Base-by-base conservation (phyloP, 2,113 vertebrate species). In the Phaethon lepturus region DNA sequence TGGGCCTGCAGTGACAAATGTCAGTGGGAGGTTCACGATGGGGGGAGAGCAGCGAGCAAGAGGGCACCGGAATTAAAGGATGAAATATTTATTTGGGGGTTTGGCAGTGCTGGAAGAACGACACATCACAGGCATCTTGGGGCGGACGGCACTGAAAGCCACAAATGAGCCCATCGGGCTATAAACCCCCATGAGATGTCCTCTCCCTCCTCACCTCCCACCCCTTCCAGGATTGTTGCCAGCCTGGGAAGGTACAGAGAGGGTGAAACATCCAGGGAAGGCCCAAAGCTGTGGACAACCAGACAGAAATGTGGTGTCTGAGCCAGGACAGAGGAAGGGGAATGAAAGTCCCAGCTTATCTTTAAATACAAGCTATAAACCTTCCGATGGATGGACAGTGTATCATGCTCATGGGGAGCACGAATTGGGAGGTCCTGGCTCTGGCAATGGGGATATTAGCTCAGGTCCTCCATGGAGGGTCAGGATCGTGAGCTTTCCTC, bases 21-120 rank as follows among this genome's bases (percentile, higher is more conserved):
- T 11, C 93, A 89, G 60, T 1, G 0, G 28, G 17, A 80, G 45
- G 45, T 72, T 83, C 0, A 0, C 0, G 1, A 67, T n/a, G 55
- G 16, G 38, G 40, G 55, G 25, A 75, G 28, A 63, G 50, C 49
- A 75, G 40, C 0, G 6, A 69, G 52, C 7, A 11, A 84, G 44
- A 29, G 47, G n/a, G 20, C 25, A 47, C 17, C 1, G 16, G 73
- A 82, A 94, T 88, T 64, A 64, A 64, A 49, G 58, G 66, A 87
- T 87, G 29, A 87, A 96, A 56, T 87, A 79, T 78, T 93, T 81
- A 78, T 72, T 59, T 33, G 56, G 17, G 60, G 40, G 19, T 25
- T 93, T 53, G 67, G 74, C 50, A 63, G 53, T 0, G 1, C 40
- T 62, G 9, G 13, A 64, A 85, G 26, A 45, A 87, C 2, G 7